phyloP scores from a whole-genome alignment of 53 echinoderm and acorn worm species.

The Holothuria scabra region DNA sequence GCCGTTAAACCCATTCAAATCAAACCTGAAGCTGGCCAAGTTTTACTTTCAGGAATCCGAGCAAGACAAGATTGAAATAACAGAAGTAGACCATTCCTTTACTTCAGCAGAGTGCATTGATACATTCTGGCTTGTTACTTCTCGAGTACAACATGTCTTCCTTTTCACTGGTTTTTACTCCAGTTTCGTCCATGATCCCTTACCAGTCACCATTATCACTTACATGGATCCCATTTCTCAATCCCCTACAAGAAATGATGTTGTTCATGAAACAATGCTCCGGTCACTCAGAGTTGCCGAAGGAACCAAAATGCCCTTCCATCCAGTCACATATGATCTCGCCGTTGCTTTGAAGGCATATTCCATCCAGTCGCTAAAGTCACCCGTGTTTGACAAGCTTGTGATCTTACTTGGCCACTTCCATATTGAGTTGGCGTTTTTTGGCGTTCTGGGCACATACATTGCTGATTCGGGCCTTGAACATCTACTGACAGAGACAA shows the following conservation, averaged over 20 bases:
- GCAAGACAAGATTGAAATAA: not conserved
- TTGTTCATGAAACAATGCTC: conserved; percentile 68
- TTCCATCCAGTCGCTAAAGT: conserved; percentile 36
- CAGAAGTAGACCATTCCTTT: not conserved
- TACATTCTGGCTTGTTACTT: conserved; percentile 26
- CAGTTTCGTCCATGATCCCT: conserved; percentile 30
- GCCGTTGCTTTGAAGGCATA: conserved; percentile 50
- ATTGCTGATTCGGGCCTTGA: conserved; percentile 40
- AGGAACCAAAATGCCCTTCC: conserved; percentile 3
- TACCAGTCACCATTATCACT: conserved; percentile 31
- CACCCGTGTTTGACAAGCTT: conserved; percentile 43
- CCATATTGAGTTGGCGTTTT: conserved; percentile 52
- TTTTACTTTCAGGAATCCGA: conserved; percentile 16
- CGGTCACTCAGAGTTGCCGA: conserved; percentile 48
- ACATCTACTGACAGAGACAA: conserved; percentile 22
- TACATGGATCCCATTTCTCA: conserved; percentile 59
- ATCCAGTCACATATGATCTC: conserved; percentile 48
- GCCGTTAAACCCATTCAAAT: conserved; percentile 21
- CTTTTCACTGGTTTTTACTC: conserved; percentile 48
- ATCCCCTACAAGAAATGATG: conserved; percentile 65
- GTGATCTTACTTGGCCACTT: conserved; percentile 51
- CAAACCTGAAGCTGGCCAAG: conserved; percentile 17
- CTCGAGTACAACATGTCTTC: conserved; percentile 4
- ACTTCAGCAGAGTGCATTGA: conserved; percentile 6
- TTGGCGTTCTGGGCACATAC: conserved; percentile 31